phyloP scores from a whole-genome alignment of 2,888 invertebrate species.

The Caenorhabditis imperialis region DNA sequence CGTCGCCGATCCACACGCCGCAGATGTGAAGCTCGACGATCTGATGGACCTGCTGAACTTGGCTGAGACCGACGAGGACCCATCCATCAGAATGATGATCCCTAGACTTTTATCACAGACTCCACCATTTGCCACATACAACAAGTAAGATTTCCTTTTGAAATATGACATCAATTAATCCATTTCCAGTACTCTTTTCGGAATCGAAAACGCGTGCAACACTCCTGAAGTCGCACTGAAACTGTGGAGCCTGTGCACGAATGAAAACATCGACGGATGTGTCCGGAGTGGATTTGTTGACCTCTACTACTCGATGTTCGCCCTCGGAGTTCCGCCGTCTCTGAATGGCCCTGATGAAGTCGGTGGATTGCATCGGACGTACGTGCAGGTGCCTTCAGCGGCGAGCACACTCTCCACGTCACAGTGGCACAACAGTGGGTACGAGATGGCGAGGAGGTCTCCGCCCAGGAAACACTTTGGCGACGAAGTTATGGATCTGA shows the following conservation, averaged over 20 bases:
- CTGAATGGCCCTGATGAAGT: conserved; percentile 54
- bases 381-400: conserved; percentile 29
- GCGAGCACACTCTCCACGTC: conserved; percentile 27
- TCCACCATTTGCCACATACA: conserved; percentile 61
- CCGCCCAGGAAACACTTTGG: conserved; percentile 44
- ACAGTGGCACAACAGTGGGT: conserved; percentile 51
- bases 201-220: conserved; percentile 47
- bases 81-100: conserved; percentile 57
- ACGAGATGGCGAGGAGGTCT: conserved; percentile 47
- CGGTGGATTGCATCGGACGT: conserved; percentile 56
- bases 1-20: conserved; percentile 30
- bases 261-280: conserved; percentile 19
- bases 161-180: background rate
- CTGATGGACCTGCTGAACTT: conserved; percentile 46
- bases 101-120: conserved; percentile 50
- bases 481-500: conserved; percentile 48
- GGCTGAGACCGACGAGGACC: conserved; percentile 57
- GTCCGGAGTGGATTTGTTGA: conserved; percentile 53
- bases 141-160: conserved; percentile 47
- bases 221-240: conserved; percentile 47
- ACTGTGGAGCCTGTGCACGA: conserved; percentile 51
- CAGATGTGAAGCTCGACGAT: conserved; percentile 36
- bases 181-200: conserved; percentile 50
- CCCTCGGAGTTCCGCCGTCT: conserved; percentile 56
- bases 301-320: conserved; percentile 60